These are phyloP conservation scores for Bostrychus sinensis DNA, from an alignment of 2,113 vertebrate genomes.

Conservation along the genomic window DNA sequence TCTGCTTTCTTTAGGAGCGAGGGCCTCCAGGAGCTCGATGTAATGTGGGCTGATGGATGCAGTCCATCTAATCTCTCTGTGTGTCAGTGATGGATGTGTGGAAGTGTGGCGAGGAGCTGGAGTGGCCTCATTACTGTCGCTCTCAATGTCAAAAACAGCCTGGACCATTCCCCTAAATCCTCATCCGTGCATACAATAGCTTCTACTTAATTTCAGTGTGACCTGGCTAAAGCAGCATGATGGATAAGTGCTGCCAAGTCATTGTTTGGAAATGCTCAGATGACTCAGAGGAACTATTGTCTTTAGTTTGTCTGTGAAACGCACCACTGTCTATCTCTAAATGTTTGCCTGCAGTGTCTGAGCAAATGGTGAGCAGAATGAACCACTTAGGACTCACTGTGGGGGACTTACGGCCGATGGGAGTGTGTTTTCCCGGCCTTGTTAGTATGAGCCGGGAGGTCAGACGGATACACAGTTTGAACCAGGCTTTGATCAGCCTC, in stretches of 20 bases:
- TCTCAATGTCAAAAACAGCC: constrained; percentile 28
- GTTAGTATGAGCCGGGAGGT: constrained; percentile 41
- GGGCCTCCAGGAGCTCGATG: constrained; percentile 32
- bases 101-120: constrained; percentile 22
- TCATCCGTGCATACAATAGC: constrained; percentile 5
- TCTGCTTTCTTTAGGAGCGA: constrained; percentile 30
- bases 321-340: constrained; percentile 11
- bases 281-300: constrained; percentile 37
- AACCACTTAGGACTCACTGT: constrained; percentile 49
- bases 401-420: constrained; percentile 36
- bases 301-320: constrained; percentile 23
- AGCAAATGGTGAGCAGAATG: constrained; percentile 38
- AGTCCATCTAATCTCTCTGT: constrained; percentile 39
- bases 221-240: constrained; percentile 14
- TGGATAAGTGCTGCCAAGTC: constrained; percentile 4
- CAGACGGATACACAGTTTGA: constrained; percentile 28
- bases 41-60: constrained; percentile 43
- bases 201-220: constrained; percentile 7
- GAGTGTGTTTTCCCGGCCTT: constrained; percentile 47
- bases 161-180: constrained; percentile 7
- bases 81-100: constrained; percentile 55
- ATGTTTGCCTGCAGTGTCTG: constrained; percentile 30
- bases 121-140: constrained; percentile 30
- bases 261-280: constrained; percentile 22
- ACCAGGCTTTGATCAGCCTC: constrained; percentile 61